Base-by-base conservation (phyloP, 2,888 invertebrate species). In the Pterostichus niger region DNA sequence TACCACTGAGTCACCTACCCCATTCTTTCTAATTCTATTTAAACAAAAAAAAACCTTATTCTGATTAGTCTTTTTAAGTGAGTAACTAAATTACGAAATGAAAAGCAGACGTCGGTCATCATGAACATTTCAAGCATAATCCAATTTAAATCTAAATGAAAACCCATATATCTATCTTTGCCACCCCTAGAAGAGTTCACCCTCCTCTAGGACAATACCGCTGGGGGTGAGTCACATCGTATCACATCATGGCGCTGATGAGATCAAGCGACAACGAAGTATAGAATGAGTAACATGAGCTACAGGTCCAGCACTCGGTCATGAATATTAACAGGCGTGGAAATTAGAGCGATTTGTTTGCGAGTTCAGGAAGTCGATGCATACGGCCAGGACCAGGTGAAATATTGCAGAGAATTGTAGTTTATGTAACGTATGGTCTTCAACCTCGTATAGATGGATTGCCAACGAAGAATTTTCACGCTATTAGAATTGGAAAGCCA, bases 231-330 rank as follows among this genome's bases (percentile, higher is more conserved):
- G 77, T 59, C 54, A 17, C 54, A 77, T 49, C n/a, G n/a, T n/a
- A n/a, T n/a, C 49, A 49, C 49, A 49, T 49, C n/a, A 49, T n/a
- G 49, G 84, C 84, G 84, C 84, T 85, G 86, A 87, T 86, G 86
- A 87, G 87, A 88, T 88, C 88, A 88, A 88, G 87, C 86, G 86
- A 86, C 87, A 87, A 88, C 87, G 87, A 86, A 6, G 35, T 10
- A 11, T 11, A 6, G n/a, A 10, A 46, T 49, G 49, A 49, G 49
- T n/a, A 13, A 49, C 49, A 49, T 86, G 13, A 49, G n/a, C 49
- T 49, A 44, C 13, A 71, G 17, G 35, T n/a, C 9, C 40, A 68
- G 40, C 13, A 5, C 33, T 15, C 31, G 49, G 2, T 40, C 71
- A 71, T 71, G 71, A 71, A 71, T 71, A 71, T 71, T 71, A 71